phyloP scores from a whole-genome alignment of 2,888 invertebrate genomes.

The Cephus runcator region DNA sequence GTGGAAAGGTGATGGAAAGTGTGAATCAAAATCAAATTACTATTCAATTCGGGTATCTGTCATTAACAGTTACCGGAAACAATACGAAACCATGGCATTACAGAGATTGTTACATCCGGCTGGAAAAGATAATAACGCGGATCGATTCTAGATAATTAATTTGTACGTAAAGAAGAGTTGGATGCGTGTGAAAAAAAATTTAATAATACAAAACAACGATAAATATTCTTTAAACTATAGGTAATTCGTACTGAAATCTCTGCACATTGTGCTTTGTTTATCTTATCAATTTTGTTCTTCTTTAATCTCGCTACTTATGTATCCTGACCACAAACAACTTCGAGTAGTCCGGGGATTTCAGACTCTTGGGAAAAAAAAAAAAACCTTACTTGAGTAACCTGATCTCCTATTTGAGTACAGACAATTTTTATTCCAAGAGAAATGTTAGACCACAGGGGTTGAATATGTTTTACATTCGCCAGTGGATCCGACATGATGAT shows the following conservation, averaged over 20 bases:
- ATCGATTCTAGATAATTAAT: no score
- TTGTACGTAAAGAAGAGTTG: background rate
- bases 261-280: no score
- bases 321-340: background rate
- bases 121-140: no score
- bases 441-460: background rate
- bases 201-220: background rate
- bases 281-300: no score
- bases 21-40: slow-evolving; percentile 32
- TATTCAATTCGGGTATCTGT: slow-evolving; percentile 35
- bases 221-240: background rate
- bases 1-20: slow-evolving; percentile 14
- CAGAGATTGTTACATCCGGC: background rate
- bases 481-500: background rate
- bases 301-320: background rate
- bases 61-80: slow-evolving; percentile 32
- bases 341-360: background rate
- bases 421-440: background rate
- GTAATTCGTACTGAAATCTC: no score
- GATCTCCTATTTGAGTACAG: background rate
- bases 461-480: background rate
- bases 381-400: background rate
- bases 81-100: slow-evolving; percentile 26
- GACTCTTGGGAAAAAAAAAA: background rate
- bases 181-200: background rate